Percentiles rank a stretch among this genome's conserved stretches.
phyloP scores from a whole-genome alignment of 1,140 invertebrate species.

The Drosophila ambigua region DNA sequence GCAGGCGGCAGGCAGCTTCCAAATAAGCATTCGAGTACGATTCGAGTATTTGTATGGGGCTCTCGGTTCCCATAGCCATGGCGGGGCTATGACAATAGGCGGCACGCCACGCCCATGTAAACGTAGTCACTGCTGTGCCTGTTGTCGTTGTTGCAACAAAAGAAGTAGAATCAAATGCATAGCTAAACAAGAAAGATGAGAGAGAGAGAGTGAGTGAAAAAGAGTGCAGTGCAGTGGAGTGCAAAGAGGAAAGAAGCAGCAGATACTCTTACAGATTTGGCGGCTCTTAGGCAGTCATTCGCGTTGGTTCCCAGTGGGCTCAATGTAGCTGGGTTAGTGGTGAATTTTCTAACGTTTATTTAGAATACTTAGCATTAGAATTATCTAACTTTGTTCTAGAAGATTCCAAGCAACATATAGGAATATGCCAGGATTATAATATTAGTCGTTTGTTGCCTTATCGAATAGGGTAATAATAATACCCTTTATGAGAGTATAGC shows the following conservation, averaged over 20 bases:
- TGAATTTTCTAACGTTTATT: slow-evolving; percentile 19
- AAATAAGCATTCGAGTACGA: slow-evolving; percentile 23
- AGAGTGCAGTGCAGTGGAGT: background rate
- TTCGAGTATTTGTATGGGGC: too few relatives aligned
- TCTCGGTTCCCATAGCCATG: slow-evolving; percentile 30
- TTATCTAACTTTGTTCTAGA: too few relatives aligned
- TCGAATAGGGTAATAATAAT: too few relatives aligned
- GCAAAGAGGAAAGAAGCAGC: background rate
- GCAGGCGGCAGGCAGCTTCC: slow-evolving; percentile 8
- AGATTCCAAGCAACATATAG: too few relatives aligned
- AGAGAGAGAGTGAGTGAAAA: slow-evolving; percentile 1
- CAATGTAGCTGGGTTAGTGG: too few relatives aligned
- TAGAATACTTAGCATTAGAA: too few relatives aligned
- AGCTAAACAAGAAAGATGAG: slow-evolving; percentile 63
- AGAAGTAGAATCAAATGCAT: slow-evolving; percentile 70
- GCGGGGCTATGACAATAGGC: slow-evolving; percentile 27
- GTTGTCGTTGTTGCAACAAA: slow-evolving; percentile 26
- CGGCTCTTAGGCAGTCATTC: slow-evolving; percentile 2
- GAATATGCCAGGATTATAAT: too few relatives aligned
- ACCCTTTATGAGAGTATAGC: too few relatives aligned
- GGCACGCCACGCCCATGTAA: slow-evolving; percentile 45
- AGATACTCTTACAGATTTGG: slow-evolving; percentile 5
- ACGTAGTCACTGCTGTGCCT: slow-evolving; percentile 11
- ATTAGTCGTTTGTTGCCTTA: too few relatives aligned
- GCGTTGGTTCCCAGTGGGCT: too few relatives aligned